Percentiles rank a stretch among this genome's conserved stretches.
phyloP scores from a whole-genome alignment of 2,113 vertebrate species.

The Rhinolophus ferrumequinum region DNA sequence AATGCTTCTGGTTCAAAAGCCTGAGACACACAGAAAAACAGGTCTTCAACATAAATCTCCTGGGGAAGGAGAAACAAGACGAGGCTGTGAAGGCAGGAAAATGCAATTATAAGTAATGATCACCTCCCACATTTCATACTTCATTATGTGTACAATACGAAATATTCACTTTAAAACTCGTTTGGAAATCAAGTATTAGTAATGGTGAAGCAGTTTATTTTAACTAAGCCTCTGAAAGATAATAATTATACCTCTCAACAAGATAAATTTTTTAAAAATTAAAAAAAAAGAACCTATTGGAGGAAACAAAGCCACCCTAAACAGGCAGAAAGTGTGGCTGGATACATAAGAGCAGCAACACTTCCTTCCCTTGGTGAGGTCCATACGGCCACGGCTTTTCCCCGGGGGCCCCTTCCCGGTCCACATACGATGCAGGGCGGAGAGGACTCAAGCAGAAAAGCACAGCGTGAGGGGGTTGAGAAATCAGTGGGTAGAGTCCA shows the following conservation, averaged over 20 bases:
- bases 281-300: neutral
- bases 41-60: neutral
- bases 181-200: neutral
- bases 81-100: neutral
- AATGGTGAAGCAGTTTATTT: neutral
- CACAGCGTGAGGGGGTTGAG: neutral
- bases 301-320: neutral
- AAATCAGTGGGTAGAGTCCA: neutral
- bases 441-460: neutral
- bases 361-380: neutral
- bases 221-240: neutral
- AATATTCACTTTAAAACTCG: slow-evolving; percentile 1
- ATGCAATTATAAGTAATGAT: neutral
- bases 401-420: neutral
- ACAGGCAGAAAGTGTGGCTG: neutral
- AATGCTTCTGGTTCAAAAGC: neutral
- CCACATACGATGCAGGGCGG: neutral
- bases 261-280: neutral
- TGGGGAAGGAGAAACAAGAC: neutral
- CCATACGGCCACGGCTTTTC: neutral
- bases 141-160: neutral
- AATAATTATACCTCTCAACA: neutral
- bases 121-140: neutral
- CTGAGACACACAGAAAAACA: neutral
- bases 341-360: neutral